A percentile compares a stretch with the other conserved stretches of the same genome.
Evolutionary conservation across 2,888 invertebrate species (phyloP).

Genomic region (Cataglyphis rosenhaueri): DNA sequence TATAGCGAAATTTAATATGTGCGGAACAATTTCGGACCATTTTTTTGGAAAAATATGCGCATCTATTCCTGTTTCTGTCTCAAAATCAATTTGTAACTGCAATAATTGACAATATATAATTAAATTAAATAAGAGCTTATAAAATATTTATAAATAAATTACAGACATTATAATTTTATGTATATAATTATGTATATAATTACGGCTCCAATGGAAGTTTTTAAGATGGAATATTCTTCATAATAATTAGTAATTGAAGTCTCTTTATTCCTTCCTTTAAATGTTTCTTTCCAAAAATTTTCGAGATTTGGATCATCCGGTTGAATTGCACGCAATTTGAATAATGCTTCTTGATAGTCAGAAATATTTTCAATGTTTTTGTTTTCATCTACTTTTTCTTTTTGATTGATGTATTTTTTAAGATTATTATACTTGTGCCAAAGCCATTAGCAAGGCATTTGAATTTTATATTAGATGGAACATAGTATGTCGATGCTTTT

Average conservation of each 20-base stretch:
- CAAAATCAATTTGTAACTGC: slow-evolving; percentile 3
- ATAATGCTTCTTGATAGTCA: not conserved
- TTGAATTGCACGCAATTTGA: slow-evolving; percentile 6
- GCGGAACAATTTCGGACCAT: not conserved
- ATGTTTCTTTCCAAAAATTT: not conserved
- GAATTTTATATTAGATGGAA: slow-evolving; percentile 43
- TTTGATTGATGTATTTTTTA: not conserved
- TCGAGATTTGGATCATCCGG: not conserved
- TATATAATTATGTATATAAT: not conserved
- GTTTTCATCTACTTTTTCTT: not conserved
- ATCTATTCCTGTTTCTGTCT: not conserved
- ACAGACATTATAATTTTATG: not conserved
- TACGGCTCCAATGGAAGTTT: not conserved
- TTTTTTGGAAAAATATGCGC: slow-evolving; percentile 1
- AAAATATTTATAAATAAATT: not conserved
- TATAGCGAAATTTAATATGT: not conserved
- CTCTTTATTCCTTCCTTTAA: no score
- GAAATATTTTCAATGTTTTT: not conserved
- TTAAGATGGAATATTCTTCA: not conserved
- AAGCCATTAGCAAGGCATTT: not conserved
- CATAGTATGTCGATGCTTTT: slow-evolving; percentile 30
- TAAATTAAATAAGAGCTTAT: not conserved
- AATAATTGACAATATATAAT: not conserved
- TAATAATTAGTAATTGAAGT: no score
- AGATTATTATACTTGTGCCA: slow-evolving; percentile 18